Base-by-base conservation (phyloP, 2,797 vertebrate genomes). In the Coregonus suidteri region DNA sequence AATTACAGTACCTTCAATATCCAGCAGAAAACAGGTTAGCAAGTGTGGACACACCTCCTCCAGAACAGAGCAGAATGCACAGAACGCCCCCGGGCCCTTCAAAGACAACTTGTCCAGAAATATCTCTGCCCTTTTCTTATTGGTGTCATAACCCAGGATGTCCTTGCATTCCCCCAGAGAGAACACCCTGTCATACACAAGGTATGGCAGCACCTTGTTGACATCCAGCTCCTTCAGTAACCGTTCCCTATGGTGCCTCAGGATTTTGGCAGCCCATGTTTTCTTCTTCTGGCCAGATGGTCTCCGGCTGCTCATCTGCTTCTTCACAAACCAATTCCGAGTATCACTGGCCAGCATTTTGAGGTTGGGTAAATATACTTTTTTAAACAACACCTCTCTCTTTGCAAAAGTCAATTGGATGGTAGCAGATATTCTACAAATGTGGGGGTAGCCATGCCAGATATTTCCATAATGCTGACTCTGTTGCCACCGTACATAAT, bases 11-110 rank as follows among this genome's bases (percentile, higher is more conserved):
- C 95, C 95, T 95, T 95, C 92, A 83, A 84, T 89, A 74, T 94
- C 92, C 79, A 94, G 92, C 67, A 94, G 91, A 84, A 95, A 89
- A 77, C 93, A 92, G 79, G 91, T 86, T 75, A 96, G 93, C 89
- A 95, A 91, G 83, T 91, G 91, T 86, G 95, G 95, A 77, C 89
- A 94, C 86, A 94, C 90, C 74, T 95, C 93, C 74, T 96, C 94
- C 87, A 95, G 90, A 77, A 94, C 78, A 1, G 90, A 93, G 83
- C 91, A 95, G 89, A 96, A 95, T 52, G 86, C 86, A 65, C 89
- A 94, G 86, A 94, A 93, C 56, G 93, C 94, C 31, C 73, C 68
- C 3, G 95, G 93, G 59, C 93, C 95, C 91, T 95, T 96, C 84
- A 87, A 80, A 70, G 83, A 87, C 47, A 96, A 93, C 88, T 92